Conservation (phyloP, 2,113 vertebrate species). For the Pardalotus punctatus region DNA sequence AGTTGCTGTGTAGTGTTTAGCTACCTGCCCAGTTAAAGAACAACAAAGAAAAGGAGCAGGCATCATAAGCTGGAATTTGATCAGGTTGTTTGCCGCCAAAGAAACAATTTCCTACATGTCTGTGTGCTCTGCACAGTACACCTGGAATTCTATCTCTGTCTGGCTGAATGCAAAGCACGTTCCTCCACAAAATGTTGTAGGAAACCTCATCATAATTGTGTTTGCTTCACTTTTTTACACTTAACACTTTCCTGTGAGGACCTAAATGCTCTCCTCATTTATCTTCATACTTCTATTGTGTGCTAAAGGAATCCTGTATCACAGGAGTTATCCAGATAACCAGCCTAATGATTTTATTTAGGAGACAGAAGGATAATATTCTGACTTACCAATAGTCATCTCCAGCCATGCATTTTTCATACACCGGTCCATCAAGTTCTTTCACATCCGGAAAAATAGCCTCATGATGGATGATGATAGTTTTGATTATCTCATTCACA, state of each 20-base stretch:
- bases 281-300: neutral
- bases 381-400: slow-evolving; percentile 93
- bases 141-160: neutral
- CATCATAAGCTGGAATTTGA: neutral
- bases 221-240: neutral
- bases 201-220: neutral
- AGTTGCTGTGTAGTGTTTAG: neutral
- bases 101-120: neutral
- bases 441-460: slow-evolving; percentile 95
- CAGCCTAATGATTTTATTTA: neutral
- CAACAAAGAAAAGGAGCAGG: neutral
- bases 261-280: neutral
- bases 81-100: neutral
- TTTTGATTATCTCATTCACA: slow-evolving; percentile 97
- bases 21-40: neutral
- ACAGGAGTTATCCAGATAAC: neutral
- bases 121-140: neutral
- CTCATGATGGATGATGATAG: slow-evolving; percentile 98
- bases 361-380: neutral
- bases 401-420: slow-evolving; percentile 98
- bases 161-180: neutral
- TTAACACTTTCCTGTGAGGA: neutral
- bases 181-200: neutral
- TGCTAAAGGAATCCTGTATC: neutral
- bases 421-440: slow-evolving; percentile 93